Evolutionary conservation across 2,888 invertebrate genomes (phyloP).

Genomic region (Rhabditophanes sp.): DNA sequence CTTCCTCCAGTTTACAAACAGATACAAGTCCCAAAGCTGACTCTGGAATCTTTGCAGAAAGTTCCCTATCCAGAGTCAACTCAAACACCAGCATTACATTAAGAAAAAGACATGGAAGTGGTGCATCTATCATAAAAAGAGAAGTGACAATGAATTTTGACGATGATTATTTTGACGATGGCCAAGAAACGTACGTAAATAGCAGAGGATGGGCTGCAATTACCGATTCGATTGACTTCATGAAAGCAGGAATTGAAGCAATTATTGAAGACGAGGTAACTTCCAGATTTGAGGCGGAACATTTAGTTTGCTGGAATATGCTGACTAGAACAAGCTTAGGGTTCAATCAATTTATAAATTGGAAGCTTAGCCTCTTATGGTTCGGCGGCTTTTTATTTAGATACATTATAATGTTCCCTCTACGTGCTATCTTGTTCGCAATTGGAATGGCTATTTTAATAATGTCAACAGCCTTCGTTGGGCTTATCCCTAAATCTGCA

Average conservation of each 20-base stretch:
- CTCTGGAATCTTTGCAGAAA: too few relatives aligned
- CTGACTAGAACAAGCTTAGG: slow-evolving; percentile 79
- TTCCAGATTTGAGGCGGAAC: slow-evolving; percentile 85
- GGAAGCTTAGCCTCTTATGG: slow-evolving; percentile 73
- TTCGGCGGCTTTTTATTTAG: slow-evolving; percentile 76
- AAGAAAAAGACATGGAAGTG: too few relatives aligned
- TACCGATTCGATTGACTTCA: slow-evolving; percentile 11
- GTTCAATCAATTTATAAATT: slow-evolving; percentile 59
- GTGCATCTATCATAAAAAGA: too few relatives aligned
- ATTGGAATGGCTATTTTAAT: slow-evolving; percentile 53
- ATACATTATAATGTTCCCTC: slow-evolving; percentile 74
- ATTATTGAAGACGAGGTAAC: slow-evolving; percentile 96
- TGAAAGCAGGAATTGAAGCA: slow-evolving; percentile 66
- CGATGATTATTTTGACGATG: too few relatives aligned
- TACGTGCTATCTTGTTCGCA: slow-evolving; percentile 47
- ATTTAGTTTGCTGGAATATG: slow-evolving; percentile 68
- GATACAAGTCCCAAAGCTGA: too few relatives aligned
- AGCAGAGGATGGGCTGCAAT: slow-evolving; percentile 34
- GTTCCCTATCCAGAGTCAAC: too few relatives aligned
- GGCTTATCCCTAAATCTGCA: slow-evolving; percentile 53
- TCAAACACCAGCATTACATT: too few relatives aligned
- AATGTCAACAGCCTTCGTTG: slow-evolving; percentile 55
- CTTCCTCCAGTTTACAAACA: too few relatives aligned
- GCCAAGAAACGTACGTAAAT: slow-evolving; percentile 25
- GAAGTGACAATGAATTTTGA: too few relatives aligned